Conservation (phyloP, 2,888 invertebrate species). For the Tolmerus cingulatus region DNA sequence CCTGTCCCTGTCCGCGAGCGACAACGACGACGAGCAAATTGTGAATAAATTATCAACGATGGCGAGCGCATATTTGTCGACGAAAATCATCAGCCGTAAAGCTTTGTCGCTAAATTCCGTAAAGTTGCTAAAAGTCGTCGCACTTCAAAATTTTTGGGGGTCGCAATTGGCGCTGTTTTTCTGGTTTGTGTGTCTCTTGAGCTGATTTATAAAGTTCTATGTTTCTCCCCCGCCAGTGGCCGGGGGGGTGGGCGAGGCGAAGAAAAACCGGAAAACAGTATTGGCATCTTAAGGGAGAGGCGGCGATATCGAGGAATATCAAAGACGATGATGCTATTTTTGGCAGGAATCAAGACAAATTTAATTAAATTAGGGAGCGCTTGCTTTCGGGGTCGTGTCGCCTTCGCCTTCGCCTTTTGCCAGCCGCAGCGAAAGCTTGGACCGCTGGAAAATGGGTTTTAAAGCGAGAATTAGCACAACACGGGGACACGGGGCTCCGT, state of each 20-base stretch:
- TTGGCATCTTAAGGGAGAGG: background rate
- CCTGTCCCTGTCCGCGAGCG: background rate
- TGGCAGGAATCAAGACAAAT: slow-evolving; percentile 32
- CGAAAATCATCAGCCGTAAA: slow-evolving; percentile 27
- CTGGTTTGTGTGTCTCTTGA: background rate
- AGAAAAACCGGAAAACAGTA: slow-evolving; percentile 20
- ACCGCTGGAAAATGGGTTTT: background rate
- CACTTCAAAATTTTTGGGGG: background rate
- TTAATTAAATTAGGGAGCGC: slow-evolving; percentile 20
- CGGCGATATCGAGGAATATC: background rate
- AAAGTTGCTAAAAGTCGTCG: background rate
- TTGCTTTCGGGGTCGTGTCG: background rate
- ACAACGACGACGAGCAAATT: background rate
- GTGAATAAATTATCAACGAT: slow-evolving; percentile 32
- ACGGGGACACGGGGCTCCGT: background rate
- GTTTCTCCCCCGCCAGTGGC: background rate
- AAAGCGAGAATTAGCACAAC: background rate
- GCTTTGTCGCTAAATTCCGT: background rate
- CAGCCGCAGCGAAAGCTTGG: slow-evolving; percentile 15
- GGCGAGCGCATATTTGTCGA: slow-evolving; percentile 1
- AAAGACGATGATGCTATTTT: slow-evolving; percentile 20
- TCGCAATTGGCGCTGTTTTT: slow-evolving; percentile 25
- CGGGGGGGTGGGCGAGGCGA: background rate
- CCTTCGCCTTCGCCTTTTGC: background rate
- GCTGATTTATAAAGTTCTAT: background rate